phyloP scores from a whole-genome alignment of 1,140 invertebrate species.

The Melipona quadrifasciata region DNA sequence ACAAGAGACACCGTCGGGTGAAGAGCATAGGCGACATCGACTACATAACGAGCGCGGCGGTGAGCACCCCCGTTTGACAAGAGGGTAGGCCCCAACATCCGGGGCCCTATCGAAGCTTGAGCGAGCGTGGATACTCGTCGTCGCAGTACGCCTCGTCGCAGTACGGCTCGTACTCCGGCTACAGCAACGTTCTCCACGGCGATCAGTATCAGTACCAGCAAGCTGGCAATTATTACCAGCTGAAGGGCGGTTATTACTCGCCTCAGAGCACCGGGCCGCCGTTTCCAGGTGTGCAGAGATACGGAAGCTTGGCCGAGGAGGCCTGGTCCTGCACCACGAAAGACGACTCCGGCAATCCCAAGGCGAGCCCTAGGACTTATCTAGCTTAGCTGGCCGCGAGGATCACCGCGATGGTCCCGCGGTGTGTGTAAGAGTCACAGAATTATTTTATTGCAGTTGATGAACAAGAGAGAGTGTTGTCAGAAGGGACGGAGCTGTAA shows the following conservation, averaged over 20 bases:
- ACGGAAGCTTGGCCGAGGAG: conserved; percentile 79
- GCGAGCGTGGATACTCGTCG: conserved; percentile 78
- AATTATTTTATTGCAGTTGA: neutral
- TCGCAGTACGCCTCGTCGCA: conserved; percentile 73
- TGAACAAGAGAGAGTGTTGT: neutral
- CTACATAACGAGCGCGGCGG: conserved; percentile 81
- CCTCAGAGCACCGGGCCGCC: conserved; percentile 77
- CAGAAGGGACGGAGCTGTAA: neutral
- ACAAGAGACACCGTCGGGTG: conserved; percentile 85
- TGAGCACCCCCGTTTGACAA: conserved; percentile 80
- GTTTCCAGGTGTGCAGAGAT: conserved; percentile 78
- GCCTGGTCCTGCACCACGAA: conserved; percentile 71
- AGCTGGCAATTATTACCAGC: conserved; percentile 70
- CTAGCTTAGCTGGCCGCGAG: conserved; percentile 67
- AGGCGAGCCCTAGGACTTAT: conserved; percentile 72
- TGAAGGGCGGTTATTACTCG: conserved; percentile 78
- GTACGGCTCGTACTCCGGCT: conserved; percentile 77
- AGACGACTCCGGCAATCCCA: conserved; percentile 52
- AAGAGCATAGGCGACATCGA: conserved; percentile 89
- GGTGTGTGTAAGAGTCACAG: neutral
- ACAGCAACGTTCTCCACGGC: conserved; percentile 73
- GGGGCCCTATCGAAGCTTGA: conserved; percentile 80
- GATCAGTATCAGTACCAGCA: conserved; percentile 72
- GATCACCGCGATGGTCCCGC: neutral
- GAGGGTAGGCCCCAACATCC: conserved; percentile 77